A percentile compares a stretch with the other conserved stretches of the same genome.
phyloP scores from a whole-genome alignment of 2,113 vertebrate genomes.

The Ceyx margarethae region DNA sequence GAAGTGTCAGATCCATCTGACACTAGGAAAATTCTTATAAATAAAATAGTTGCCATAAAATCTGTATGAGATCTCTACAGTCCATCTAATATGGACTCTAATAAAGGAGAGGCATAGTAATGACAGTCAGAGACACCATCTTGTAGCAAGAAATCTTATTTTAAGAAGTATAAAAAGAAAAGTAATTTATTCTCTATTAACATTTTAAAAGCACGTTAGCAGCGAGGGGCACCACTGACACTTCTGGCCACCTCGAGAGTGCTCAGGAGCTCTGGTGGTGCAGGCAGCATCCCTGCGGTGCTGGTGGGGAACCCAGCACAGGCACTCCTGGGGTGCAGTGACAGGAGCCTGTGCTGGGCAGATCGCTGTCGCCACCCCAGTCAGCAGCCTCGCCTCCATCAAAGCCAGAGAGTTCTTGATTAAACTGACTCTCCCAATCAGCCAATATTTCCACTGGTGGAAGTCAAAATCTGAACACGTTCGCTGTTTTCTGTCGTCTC shows the following conservation, averaged over 20 bases:
- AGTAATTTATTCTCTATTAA: constrained; percentile 61
- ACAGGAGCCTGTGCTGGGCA: accelerated
- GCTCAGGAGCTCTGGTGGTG: accelerated
- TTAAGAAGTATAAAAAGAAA: constrained; percentile 62
- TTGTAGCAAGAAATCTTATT: constrained; percentile 56
- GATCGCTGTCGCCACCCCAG: background rate
- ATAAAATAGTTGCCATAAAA: constrained; percentile 78
- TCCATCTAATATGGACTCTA: constrained; percentile 58
- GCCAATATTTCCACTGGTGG: background rate
- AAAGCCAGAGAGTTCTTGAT: background rate
- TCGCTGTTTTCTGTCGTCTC: background rate
- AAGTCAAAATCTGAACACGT: background rate
- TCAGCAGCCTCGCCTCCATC: too few relatives aligned
- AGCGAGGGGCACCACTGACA: background rate
- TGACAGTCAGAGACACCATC: constrained; percentile 8
- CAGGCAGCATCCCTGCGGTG: background rate
- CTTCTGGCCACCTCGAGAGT: background rate
- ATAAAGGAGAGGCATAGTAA: constrained; percentile 43
- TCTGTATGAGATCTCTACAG: constrained; percentile 68
- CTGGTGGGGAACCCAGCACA: background rate
- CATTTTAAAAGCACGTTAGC: constrained; percentile 35
- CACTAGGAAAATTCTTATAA: constrained; percentile 77
- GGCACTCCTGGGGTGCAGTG: accelerated
- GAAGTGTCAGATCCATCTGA: constrained; percentile 70
- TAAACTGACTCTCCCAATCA: accelerated